Conservation (phyloP, 2,797 vertebrate species). For the Synanceia verrucosa region DNA sequence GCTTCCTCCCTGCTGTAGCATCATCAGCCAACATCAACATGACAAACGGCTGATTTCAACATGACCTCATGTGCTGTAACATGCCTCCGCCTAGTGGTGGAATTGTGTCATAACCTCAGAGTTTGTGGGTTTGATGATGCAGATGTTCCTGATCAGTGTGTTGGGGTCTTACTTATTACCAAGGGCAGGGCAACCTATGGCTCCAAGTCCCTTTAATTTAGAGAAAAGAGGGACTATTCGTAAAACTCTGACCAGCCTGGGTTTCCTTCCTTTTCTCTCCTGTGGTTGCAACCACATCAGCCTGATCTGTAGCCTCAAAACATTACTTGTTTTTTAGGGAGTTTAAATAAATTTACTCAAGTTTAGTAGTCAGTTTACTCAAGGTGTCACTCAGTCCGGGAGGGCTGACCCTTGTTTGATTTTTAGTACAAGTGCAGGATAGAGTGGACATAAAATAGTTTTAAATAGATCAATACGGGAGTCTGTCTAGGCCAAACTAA, state of each 20-base stretch:
- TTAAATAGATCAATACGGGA: too few species aligned
- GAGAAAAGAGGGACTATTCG: conserved; percentile 5
- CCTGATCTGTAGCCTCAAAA: neutral
- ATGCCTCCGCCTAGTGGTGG: conserved; percentile 67
- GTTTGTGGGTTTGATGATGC: neutral
- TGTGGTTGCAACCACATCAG: neutral
- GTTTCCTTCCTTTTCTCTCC: neutral
- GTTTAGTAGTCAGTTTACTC: neutral
- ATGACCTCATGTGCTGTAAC: neutral
- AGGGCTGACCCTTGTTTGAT: neutral
- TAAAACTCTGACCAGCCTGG: neutral
- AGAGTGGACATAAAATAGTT: neutral
- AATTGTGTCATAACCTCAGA: neutral
- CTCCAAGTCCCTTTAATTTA: conserved; percentile 24
- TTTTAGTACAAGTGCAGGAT: neutral
- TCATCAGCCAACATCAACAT: conserved; percentile 61
- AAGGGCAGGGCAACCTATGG: neutral
- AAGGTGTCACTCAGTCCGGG: neutral
- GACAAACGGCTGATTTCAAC: neutral
- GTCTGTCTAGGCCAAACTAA: too few species aligned
- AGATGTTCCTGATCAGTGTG: conserved; percentile 18
- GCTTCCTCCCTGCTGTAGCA: conserved; percentile 24
- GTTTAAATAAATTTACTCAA: neutral
- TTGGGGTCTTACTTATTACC: conserved; percentile 9
- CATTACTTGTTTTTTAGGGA: neutral